Base-by-base conservation (phyloP, 2,888 invertebrate genomes). In the Automeris io region DNA sequence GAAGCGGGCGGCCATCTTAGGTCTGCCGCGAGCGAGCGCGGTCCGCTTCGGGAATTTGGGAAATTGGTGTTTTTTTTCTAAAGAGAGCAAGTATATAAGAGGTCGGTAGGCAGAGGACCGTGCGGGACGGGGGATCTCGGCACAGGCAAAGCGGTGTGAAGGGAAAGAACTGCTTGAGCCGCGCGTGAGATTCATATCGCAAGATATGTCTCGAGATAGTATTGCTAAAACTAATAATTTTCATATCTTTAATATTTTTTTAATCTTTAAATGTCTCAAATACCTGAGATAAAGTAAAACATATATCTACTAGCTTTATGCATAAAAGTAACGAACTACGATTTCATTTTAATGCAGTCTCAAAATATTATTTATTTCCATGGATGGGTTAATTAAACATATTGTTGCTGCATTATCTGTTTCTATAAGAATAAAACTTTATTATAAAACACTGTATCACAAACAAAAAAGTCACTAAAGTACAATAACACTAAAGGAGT, bases 21-120 rank as follows among this genome's bases (percentile, higher is more conserved):
- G 72, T 79, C 71, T 66, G 79, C 71, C 66, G 79, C 76, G 82
- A 77, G 83, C 77, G 85, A 75, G 76, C 76, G 67, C 69, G 73
- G 75, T 67, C 78, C 77, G 78, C 77, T 74, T 70, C 74, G 82
- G 80, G 82, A 79, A 81, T 82, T 83, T 85, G 80, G 83, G 82
- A 82, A 85, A 83, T 82, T 82, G 81, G 81, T 83, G 80, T 81
- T 83, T 85, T 75, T 85, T 83, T 78, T 85, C 79, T 81, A 82
- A 83, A 86, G 82, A 83, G 82, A 82, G 82, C 82, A 83, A 29
- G 80, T 86, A 81, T 83, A 82, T 81, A 82, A 80, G 81, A 82
- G 82, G 80, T 78, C 74, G 80, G 80, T 78, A 74, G 80, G 77
- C 74, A 75, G 76, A 72, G 76, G 74, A 75, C 74, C 70, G 67